Evolutionary conservation across 2,888 invertebrate genomes (phyloP).

Genomic region (Heliconius ismenius): DNA sequence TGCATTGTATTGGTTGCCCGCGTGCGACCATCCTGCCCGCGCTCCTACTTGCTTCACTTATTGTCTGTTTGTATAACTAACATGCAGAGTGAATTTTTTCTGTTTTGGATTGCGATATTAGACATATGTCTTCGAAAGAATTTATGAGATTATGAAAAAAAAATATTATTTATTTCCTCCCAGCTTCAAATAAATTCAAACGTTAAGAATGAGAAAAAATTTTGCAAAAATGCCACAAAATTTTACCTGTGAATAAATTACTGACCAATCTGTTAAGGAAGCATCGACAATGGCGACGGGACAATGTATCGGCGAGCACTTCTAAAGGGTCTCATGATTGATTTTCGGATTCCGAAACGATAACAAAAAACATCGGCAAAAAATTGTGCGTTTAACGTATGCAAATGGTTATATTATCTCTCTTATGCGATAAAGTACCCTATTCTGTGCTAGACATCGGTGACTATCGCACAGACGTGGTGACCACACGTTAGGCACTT

Average conservation of each 20-base stretch:
- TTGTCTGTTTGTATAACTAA: neutral
- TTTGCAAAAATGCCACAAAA: conserved; percentile 22
- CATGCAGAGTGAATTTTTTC: neutral
- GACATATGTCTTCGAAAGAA: neutral
- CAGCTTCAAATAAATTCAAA: neutral
- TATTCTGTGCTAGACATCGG: conserved; percentile 13
- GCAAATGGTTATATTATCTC: conserved; percentile 48
- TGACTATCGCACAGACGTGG: conserved; percentile 18
- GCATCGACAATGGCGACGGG: conserved; percentile 23
- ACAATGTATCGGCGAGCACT: conserved; percentile 29
- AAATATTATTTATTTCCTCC: neutral
- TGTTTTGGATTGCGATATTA: neutral
- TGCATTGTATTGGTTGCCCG: conserved; percentile 18
- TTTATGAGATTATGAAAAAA: neutral
- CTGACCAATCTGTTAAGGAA: conserved; percentile 27
- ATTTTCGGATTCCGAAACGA: conserved; percentile 45
- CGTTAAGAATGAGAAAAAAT: neutral
- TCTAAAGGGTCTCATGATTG: conserved; percentile 43
- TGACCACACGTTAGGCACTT: neutral
- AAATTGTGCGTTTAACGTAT: conserved; percentile 48
- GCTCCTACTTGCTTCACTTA: neutral
- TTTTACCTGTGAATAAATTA: conserved; percentile 39
- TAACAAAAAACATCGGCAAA: conserved; percentile 49
- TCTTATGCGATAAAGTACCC: conserved; percentile 32
- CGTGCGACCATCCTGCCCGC: conserved; percentile 8